Conservation (phyloP, 2,888 invertebrate species). For the Empis livida region DNA sequence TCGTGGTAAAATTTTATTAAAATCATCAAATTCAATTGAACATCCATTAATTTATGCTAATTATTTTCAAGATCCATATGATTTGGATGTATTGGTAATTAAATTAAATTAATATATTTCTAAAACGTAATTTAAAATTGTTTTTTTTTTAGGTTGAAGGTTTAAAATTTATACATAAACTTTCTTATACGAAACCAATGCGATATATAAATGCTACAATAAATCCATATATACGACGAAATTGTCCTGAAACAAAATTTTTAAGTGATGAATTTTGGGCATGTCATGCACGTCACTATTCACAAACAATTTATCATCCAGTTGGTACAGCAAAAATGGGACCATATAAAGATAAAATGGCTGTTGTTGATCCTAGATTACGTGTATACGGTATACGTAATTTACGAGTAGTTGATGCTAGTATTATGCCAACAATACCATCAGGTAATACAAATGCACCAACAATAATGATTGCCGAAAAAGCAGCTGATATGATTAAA, state of each 20-base stretch:
- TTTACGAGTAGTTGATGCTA: conserved; percentile 72
- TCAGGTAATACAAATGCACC: conserved; percentile 87
- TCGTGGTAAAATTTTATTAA: conserved; percentile 52
- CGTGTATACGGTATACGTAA: conserved; percentile 65
- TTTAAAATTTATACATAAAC: conserved; percentile 49
- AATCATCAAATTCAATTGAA: conserved; percentile 52
- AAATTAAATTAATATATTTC: not conserved
- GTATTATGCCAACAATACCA: conserved; percentile 78
- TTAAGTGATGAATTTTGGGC: conserved; percentile 64
- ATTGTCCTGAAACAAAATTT: conserved; percentile 47
- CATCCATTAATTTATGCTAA: conserved; percentile 81
- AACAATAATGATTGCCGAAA: conserved; percentile 84
- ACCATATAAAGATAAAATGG: conserved; percentile 40
- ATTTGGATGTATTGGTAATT: conserved; percentile 57
- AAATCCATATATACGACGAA: conserved; percentile 51
- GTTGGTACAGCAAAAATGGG: conserved; percentile 76
- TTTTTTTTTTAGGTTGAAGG: conserved; percentile 49
- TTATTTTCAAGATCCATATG: conserved; percentile 61
- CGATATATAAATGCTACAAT: conserved; percentile 46
- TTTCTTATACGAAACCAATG: conserved; percentile 49
- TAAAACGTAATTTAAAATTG: not conserved
- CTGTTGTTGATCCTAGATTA: conserved; percentile 71
- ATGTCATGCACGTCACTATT: conserved; percentile 61
- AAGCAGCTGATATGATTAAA: conserved; percentile 75
- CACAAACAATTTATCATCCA: conserved; percentile 71